A percentile compares a stretch with the other conserved stretches of the same genome.
phyloP scores from a whole-genome alignment of 2,797 vertebrate genomes.

The Oreortyx pictus region DNA sequence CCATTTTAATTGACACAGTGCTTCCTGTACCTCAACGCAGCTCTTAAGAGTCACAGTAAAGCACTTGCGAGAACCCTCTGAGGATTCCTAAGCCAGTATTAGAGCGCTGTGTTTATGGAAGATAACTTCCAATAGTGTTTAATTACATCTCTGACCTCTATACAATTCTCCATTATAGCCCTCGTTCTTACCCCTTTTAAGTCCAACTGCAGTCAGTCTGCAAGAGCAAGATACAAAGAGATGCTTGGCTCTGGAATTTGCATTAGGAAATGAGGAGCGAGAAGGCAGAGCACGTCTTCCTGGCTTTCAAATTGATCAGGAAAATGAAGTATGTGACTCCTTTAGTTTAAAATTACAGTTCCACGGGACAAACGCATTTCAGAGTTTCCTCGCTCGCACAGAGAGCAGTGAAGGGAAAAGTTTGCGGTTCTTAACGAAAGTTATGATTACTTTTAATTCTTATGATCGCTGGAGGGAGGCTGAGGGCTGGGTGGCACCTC shows the following conservation, averaged over 20 bases:
- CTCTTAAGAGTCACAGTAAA: constrained; percentile 45
- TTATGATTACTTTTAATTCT: background rate
- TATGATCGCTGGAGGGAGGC: background rate
- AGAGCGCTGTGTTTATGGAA: background rate
- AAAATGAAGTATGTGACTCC: background rate
- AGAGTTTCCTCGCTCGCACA: background rate
- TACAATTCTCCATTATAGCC: constrained; percentile 22
- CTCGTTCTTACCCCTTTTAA: constrained; percentile 37
- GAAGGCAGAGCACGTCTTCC: accelerated
- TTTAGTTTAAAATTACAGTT: background rate
- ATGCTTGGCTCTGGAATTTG: constrained; percentile 27
- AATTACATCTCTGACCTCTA: constrained; percentile 61
- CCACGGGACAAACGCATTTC: background rate
- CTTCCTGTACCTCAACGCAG: constrained; percentile 16
- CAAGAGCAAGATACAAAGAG: background rate
- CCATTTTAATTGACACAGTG: constrained; percentile 34
- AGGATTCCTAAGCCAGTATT: constrained; percentile 12
- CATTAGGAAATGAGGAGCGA: constrained; percentile 13
- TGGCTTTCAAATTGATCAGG: background rate
- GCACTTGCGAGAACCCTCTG: constrained; percentile 30
- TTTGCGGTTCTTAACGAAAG: background rate
- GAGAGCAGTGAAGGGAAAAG: background rate
- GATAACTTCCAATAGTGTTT: constrained; percentile 39
- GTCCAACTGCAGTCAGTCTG: background rate
- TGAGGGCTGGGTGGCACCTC: background rate